phyloP scores from a whole-genome alignment of 1,140 invertebrate species.

The Hylyphantes graminicola region DNA sequence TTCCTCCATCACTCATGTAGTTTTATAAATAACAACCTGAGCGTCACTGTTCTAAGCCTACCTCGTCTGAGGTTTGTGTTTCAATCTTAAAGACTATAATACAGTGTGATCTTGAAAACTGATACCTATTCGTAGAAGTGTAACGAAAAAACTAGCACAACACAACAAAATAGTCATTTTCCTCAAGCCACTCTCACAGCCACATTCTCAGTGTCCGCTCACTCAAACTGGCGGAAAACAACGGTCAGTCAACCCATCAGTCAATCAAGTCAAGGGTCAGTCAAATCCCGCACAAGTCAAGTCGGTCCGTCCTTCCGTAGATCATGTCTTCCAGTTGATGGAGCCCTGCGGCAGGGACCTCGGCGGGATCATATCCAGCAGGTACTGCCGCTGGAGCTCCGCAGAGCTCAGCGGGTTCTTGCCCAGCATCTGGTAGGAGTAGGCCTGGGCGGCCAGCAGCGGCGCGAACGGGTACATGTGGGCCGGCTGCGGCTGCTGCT shows the following conservation, averaged over 20 bases:
- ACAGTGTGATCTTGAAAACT: neutral
- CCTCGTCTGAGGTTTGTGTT: too few relatives aligned
- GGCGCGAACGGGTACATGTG: constrained; percentile 62
- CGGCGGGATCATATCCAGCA: constrained; percentile 92
- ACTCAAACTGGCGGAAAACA: neutral
- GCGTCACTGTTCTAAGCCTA: too few relatives aligned
- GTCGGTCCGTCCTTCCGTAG: constrained; percentile 36
- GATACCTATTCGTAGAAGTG: too few relatives aligned
- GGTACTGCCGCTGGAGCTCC: constrained; percentile 93
- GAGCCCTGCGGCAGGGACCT: constrained; percentile 65
- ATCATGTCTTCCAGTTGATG: constrained; percentile 66
- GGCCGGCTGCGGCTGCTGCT: constrained; percentile 61
- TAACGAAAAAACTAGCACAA: too few relatives aligned
- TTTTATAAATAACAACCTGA: too few relatives aligned
- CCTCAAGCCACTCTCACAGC: neutral
- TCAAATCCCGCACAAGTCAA: constrained; percentile 4
- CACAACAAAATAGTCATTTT: too few relatives aligned
- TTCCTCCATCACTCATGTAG: too few relatives aligned
- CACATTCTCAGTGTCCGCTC: too few relatives aligned
- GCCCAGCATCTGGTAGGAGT: constrained; percentile 61
- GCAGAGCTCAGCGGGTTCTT: constrained; percentile 65
- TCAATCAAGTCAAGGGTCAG: too few relatives aligned
- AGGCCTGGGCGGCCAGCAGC: constrained; percentile 60
- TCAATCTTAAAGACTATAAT: too few relatives aligned
- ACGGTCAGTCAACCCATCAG: neutral